A percentile compares a stretch with the other conserved stretches of the same genome.
Evolutionary conservation across 2,797 vertebrate species (phyloP).

Genomic region (Silurus lanzhouensis): DNA sequence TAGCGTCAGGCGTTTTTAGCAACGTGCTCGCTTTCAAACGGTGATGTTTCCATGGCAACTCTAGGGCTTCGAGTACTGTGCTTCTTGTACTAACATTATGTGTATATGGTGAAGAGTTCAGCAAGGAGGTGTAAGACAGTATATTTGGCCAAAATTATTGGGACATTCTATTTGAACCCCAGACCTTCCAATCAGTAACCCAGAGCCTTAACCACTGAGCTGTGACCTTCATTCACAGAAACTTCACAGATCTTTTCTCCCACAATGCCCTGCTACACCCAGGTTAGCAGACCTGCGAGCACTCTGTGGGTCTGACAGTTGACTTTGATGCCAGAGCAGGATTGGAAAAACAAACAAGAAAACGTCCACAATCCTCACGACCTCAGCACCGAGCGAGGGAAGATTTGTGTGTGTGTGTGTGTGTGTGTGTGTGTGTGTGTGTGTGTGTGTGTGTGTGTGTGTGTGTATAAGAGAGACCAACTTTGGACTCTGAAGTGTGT

Average conservation of each 20-base stretch:
- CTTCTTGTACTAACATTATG: not conserved
- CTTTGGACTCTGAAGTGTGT: slow-evolving; percentile 1
- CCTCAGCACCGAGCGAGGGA: not conserved
- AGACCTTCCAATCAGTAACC: too few relatives aligned
- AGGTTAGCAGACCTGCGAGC: not conserved
- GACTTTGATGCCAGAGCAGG: slow-evolving; percentile 70
- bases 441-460: not conserved
- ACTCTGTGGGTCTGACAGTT: slow-evolving; percentile 56
- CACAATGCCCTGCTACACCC: not conserved
- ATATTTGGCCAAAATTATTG: too few relatives aligned
- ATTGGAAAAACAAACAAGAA: slow-evolving; percentile 31
- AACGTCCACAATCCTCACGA: not conserved
- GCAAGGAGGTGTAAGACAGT: not conserved
- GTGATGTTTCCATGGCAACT: not conserved
- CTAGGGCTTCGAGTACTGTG: not conserved
- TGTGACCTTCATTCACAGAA: not conserved
- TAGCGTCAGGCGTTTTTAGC: too few relatives aligned
- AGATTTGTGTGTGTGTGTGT: not conserved
- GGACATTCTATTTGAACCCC: too few relatives aligned
- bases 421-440: not conserved
- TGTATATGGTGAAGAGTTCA: not conserved
- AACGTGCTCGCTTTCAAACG: not conserved
- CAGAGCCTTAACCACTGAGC: too few relatives aligned
- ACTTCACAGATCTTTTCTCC: not conserved
- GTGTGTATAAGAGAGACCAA: not conserved